phyloP scores from a whole-genome alignment of 2,113 vertebrate genomes.

The Calidris pugnax region DNA sequence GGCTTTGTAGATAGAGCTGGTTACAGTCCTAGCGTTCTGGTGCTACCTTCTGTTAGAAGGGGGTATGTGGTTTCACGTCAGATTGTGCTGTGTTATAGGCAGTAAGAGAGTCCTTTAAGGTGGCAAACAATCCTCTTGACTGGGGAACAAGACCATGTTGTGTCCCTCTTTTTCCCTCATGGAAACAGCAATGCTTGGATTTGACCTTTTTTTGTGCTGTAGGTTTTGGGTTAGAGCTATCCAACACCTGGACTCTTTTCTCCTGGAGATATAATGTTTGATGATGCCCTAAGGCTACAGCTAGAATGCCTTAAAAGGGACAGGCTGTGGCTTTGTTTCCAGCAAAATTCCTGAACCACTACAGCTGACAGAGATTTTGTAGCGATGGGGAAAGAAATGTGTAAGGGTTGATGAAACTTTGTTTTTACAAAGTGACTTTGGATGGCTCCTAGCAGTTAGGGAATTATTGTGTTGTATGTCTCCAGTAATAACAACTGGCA shows the following conservation, averaged over 20 bases:
- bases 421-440: background rate
- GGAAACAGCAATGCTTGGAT: background rate
- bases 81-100: background rate
- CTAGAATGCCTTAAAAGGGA: background rate
- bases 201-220: background rate
- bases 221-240: background rate
- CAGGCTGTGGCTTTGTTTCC: background rate
- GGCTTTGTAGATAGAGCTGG: background rate
- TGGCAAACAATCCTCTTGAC: background rate
- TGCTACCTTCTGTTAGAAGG: background rate
- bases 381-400: fast-evolving
- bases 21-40: background rate
- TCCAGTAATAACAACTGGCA: background rate
- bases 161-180: background rate
- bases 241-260: background rate
- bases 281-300: background rate
- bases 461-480: background rate
- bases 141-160: background rate
- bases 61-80: fast-evolving
- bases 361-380: background rate
- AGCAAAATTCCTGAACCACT: background rate
- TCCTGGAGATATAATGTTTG: background rate
- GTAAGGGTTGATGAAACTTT: background rate
- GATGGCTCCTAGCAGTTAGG: background rate
- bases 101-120: background rate